These are phyloP conservation scores for Artibeus jamaicensis DNA, from an alignment of 2,797 vertebrate genomes.

Conservation along the genomic window DNA sequence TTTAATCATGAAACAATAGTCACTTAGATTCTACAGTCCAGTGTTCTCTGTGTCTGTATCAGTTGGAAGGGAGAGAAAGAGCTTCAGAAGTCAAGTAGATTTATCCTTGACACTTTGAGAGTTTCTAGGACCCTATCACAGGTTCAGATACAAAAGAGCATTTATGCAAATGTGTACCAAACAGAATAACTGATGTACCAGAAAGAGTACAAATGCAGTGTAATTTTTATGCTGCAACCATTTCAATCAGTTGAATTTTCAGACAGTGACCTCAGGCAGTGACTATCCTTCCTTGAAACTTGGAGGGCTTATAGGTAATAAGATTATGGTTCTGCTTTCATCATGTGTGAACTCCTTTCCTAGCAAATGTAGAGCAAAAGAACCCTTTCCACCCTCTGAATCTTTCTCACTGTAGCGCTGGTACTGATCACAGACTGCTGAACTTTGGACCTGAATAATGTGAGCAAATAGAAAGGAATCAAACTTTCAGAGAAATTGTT, in stretches of 20 bases:
- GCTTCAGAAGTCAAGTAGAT: background rate
- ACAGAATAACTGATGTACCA: background rate
- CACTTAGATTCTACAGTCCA: background rate
- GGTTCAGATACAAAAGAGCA: background rate
- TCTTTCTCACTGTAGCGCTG: background rate
- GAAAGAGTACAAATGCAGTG: background rate
- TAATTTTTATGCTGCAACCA: background rate
- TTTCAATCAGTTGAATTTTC: slow-evolving; percentile 37
- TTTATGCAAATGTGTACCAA: slow-evolving; percentile 29
- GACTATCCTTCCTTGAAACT: slow-evolving; percentile 37
- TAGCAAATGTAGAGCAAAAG: slow-evolving; percentile 39
- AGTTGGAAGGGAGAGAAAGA: background rate
- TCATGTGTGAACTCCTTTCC: background rate
- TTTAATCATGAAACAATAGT: background rate
- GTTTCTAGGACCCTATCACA: background rate
- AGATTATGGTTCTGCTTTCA: slow-evolving; percentile 58
- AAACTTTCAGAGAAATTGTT: slow-evolving; percentile 78
- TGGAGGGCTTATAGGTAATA: slow-evolving; percentile 52
- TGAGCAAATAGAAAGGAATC: slow-evolving; percentile 73
- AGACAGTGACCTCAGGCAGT: background rate
- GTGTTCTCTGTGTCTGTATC: background rate
- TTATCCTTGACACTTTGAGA: background rate
- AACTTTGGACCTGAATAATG: slow-evolving; percentile 64
- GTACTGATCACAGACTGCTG: background rate
- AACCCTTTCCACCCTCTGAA: background rate